Evolutionary conservation across 2,113 vertebrate genomes (phyloP).

Genomic region (Pontoporia blainvillei): DNA sequence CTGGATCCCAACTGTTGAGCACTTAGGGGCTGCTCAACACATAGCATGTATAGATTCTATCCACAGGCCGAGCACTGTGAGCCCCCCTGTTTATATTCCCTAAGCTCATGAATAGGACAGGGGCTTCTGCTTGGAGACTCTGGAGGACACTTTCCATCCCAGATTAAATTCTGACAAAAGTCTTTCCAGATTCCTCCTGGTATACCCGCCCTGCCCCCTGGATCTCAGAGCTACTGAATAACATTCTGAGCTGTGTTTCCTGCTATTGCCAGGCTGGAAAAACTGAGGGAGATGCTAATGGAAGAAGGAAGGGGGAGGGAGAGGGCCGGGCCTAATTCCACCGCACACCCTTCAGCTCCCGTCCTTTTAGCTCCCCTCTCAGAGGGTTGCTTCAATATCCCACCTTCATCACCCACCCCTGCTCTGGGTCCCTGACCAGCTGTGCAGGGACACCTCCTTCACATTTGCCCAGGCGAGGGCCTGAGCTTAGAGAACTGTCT

Average conservation of each 20-base stretch:
- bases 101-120: neutral
- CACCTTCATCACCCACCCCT: neutral
- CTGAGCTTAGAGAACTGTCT: neutral
- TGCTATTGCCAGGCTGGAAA: slow-evolving; percentile 56
- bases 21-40: neutral
- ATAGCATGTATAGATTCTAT: neutral
- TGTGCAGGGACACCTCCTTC: neutral
- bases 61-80: neutral
- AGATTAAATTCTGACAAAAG: slow-evolving; percentile 63
- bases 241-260: slow-evolving; percentile 38
- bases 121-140: neutral
- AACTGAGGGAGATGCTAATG: neutral
- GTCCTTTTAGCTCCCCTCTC: neutral
- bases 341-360: neutral
- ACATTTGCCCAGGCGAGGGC: too few species aligned
- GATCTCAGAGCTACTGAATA: slow-evolving; percentile 10
- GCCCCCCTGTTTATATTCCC: neutral
- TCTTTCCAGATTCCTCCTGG: slow-evolving; percentile 60
- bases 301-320: neutral
- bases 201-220: neutral
- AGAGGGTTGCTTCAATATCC: neutral
- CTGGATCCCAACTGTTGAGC: neutral
- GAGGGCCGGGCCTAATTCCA: neutral
- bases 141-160: slow-evolving; percentile 22
- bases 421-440: neutral